Base-by-base conservation (phyloP, 2,797 vertebrate species). In the Chiroxiphia lanceolata region DNA sequence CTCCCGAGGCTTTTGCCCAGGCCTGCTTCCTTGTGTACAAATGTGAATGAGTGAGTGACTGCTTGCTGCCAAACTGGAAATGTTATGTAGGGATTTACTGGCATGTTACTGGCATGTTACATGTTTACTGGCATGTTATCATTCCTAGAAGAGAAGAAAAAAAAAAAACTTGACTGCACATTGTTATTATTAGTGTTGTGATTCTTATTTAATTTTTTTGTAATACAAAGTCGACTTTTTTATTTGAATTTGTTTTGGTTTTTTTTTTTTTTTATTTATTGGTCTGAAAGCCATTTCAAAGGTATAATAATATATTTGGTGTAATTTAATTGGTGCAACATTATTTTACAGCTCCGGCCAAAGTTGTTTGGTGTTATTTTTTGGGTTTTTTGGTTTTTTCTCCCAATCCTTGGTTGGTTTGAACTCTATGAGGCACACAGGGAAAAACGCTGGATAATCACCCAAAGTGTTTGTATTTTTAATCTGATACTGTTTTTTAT, bases 41-140 rank as follows among this genome's bases (percentile, higher is more conserved):
- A 98, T 98, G 98, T 98, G 98, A 98, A 98, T 96, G 98, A 97
- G 42, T 91, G 93, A 97, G 93, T 97, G 93, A 98, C 96, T 98
- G 97, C 97, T 98, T 98, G 98, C 98, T 99, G 98, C 98, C 99
- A 99, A 99, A 99, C 99, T 99, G 99, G 99, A 99, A 99, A 98
- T 98, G 95, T 97, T 98, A 98, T 94, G 97, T 99, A 98, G 98
- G 98, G 98, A 97, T 97, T 99, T 98, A 99, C 98, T 98, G 98
- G 98, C 98, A 98, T 97, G 97, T 97, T 97, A 97, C 95, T 95
- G 96, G 95, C 96, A 98, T 98, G 97, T 98, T 98, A 98, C 98
- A 98, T 99, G 98, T 97, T 99, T 99, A 99, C 98, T 98, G 98
- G 98, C 98, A 98, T 97, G 97, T 97, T 98, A 97, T 95, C 98